These are phyloP conservation scores for Agrotis ipsilon DNA, from an alignment of 2,888 invertebrate genomes.

Conservation along the genomic window DNA sequence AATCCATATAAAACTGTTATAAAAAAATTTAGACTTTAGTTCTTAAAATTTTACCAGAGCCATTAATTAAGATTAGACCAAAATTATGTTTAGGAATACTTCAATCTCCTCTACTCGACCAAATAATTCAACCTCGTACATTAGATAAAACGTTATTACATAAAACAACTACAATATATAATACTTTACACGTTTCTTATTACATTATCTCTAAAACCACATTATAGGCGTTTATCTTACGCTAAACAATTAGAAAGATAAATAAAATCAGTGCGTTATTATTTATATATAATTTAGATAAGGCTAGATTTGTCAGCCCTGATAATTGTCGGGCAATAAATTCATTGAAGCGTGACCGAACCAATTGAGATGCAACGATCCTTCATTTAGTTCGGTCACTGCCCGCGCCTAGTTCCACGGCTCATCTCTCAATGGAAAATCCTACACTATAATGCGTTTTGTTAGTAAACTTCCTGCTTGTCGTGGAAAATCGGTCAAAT, in stretches of 20 bases:
- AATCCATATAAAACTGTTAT: too few relatives aligned
- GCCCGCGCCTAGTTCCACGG: constrained; percentile 33
- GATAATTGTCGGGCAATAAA: constrained; percentile 29
- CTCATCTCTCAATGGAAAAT: constrained; percentile 11
- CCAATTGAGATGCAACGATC: constrained; percentile 53
- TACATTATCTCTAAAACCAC: constrained; percentile 8
- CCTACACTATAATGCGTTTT: constrained; percentile 21
- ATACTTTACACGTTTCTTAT: not conserved
- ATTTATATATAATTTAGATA: not conserved
- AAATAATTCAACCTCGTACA: constrained; percentile 10
- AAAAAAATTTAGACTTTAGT: too few relatives aligned
- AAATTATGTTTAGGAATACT: not conserved
- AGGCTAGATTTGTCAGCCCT: constrained; percentile 36
- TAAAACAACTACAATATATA: not conserved
- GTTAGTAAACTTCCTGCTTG: constrained; percentile 9
- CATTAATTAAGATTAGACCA: constrained; percentile 6
- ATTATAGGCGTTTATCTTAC: constrained; percentile 13
- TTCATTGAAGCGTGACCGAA: constrained; percentile 41
- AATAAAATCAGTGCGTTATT: not conserved
- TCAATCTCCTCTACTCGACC: too few relatives aligned
- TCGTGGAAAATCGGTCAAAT: constrained; percentile 5
- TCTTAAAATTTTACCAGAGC: too few relatives aligned
- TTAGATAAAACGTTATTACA: constrained; percentile 19
- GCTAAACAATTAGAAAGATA: not conserved
- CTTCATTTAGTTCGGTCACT: constrained; percentile 55